Evolutionary conservation across 2,797 vertebrate species (phyloP).

Genomic region (Eleutherodactylus coqui): DNA sequence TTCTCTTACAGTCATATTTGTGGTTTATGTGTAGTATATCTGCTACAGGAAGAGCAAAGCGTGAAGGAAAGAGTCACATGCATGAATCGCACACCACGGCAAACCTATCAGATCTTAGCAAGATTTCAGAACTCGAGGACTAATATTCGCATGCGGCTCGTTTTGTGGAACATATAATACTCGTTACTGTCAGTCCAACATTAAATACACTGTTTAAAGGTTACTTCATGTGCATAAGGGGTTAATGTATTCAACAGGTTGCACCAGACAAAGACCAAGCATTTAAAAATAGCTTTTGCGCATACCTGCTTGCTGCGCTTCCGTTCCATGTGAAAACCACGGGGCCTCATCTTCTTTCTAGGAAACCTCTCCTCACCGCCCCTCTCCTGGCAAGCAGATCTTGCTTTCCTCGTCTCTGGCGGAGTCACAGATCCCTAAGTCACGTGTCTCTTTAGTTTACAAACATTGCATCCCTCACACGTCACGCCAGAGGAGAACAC

Average conservation of each 20-base stretch:
- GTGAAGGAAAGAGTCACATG: background rate
- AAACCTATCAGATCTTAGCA: background rate
- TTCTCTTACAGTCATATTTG: background rate
- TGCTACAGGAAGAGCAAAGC: background rate
- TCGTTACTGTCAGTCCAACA: no score
- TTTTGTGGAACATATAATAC: background rate
- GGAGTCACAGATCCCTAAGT: conserved; percentile 58
- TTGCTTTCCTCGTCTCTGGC: conserved; percentile 59
- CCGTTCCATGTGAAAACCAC: conserved; percentile 40
- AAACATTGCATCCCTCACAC: conserved; percentile 64
- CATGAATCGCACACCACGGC: background rate
- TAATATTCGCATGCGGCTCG: background rate
- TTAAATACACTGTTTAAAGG: background rate
- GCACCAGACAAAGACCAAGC: background rate
- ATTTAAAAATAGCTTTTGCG: conserved; percentile 44
- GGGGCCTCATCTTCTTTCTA: conserved; percentile 58
- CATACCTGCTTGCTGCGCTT: conserved; percentile 48
- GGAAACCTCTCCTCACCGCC: conserved; percentile 56
- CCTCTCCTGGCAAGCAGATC: conserved; percentile 62
- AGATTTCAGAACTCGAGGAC: background rate
- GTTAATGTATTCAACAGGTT: conserved; percentile 46
- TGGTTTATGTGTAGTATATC: background rate
- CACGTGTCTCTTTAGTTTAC: conserved; percentile 67
- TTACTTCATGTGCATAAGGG: background rate
- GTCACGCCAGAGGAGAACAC: conserved; percentile 50